phyloP scores from a whole-genome alignment of 2,113 vertebrate genomes.

The Pimephales promelas region DNA sequence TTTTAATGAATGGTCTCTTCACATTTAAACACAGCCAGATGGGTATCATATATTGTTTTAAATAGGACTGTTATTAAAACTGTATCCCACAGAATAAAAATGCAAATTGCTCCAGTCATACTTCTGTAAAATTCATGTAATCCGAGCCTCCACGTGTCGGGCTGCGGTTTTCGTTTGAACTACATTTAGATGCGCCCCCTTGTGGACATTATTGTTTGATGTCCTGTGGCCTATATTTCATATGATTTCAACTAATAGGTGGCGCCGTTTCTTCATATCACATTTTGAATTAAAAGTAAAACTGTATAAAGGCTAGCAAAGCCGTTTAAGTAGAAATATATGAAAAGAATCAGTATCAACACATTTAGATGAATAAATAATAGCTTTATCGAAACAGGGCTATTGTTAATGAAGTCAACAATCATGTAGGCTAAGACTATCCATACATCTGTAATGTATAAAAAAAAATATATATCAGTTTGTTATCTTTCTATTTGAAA shows the following conservation, averaged over 20 bases:
- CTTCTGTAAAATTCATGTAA: not conserved
- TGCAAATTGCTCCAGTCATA: not conserved
- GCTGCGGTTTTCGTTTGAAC: not conserved
- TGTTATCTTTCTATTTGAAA: not conserved
- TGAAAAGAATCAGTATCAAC: not conserved
- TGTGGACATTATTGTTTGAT: not conserved
- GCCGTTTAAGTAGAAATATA: not conserved
- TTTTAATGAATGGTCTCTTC: not conserved
- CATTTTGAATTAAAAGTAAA: not conserved
- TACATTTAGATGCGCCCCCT: not conserved
- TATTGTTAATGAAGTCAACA: not conserved
- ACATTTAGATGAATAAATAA: not conserved
- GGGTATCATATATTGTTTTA: no score
- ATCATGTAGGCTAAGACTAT: not conserved
- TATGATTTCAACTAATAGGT: not conserved
- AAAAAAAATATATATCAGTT: not conserved
- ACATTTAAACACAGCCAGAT: no score
- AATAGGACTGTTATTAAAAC: not conserved
- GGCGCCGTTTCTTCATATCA: conserved; percentile 29
- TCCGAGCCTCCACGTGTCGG: conserved; percentile 16
- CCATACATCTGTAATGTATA: not conserved
- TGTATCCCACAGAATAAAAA: not conserved
- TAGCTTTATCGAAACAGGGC: conserved; percentile 1
- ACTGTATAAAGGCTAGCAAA: not conserved
- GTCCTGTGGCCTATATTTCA: not conserved